Evolutionary conservation across 2,888 invertebrate species (phyloP), one percentile per base, ranked within the genome.

Genomic region (Eretmocerus hayati): DNA sequence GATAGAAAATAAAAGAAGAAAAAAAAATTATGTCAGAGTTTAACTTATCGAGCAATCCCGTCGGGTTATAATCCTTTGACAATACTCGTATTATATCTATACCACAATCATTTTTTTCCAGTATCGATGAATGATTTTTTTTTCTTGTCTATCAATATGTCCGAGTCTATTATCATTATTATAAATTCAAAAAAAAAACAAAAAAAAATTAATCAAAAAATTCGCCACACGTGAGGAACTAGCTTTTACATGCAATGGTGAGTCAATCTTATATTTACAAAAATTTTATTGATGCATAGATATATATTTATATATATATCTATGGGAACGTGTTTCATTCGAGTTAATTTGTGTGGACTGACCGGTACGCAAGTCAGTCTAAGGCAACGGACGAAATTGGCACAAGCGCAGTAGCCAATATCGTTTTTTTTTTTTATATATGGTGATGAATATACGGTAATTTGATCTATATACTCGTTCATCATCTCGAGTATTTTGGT

Each of bases 1-100:
- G 69, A 69, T 61, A 57, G 59, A 53, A 44, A 39, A 26, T 26
- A n/a, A n/a, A n/a, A n/a, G n/a, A n/a, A n/a, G n/a, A n/a, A n/a
- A n/a, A n/a, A n/a, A n/a, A n/a, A n/a, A n/a, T n/a, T n/a, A n/a
- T n/a, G n/a, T n/a, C n/a, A n/a, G n/a, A n/a, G n/a, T n/a, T n/a
- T n/a, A n/a, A n/a, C n/a, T n/a, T n/a, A n/a, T n/a, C n/a, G n/a
- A n/a, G n/a, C n/a, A n/a, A n/a, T n/a, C n/a, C n/a, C n/a, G n/a
- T n/a, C n/a, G n/a, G n/a, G n/a, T n/a, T n/a, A n/a, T n/a, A n/a
- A n/a, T n/a, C n/a, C n/a, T n/a, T n/a, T n/a, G n/a, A n/a, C n/a
- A n/a, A n/a, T n/a, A n/a, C n/a, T n/a, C n/a, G n/a, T n/a, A n/a
- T n/a, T n/a, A n/a, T n/a, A n/a, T n/a, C n/a, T n/a, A n/a, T n/a